These are phyloP conservation scores for Acanthopleura granulata DNA, from an alignment of 2,888 invertebrate species.

Conservation along the genomic window DNA sequence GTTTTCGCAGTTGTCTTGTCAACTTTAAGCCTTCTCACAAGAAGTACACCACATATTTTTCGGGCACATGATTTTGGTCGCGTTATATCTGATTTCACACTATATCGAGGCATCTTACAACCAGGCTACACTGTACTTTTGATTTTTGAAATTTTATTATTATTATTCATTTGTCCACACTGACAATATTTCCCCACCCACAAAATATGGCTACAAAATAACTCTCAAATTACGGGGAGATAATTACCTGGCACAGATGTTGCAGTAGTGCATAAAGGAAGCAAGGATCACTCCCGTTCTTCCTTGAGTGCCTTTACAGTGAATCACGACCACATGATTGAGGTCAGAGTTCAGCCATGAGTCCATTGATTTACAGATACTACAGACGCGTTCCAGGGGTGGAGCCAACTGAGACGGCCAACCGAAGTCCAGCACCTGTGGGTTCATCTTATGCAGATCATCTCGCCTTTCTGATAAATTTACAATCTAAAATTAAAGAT, in stretches of 20 bases:
- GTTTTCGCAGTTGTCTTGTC: too few species aligned
- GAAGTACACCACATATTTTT: too few species aligned
- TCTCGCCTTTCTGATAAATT: slow-evolving; percentile 82
- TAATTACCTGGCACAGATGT: slow-evolving; percentile 81
- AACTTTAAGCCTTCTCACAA: too few species aligned
- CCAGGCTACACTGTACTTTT: too few species aligned
- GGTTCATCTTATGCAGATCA: slow-evolving; percentile 78
- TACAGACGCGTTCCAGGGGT: slow-evolving; percentile 89
- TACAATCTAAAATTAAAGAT: slow-evolving; percentile 79
- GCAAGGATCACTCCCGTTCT: slow-evolving; percentile 89
- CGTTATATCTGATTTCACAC: too few species aligned
- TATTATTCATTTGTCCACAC: too few species aligned
- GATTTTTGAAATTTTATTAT: too few species aligned
- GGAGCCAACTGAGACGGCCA: slow-evolving; percentile 90
- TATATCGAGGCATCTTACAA: too few species aligned
- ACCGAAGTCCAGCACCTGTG: slow-evolving; percentile 79
- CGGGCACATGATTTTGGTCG: too few species aligned
- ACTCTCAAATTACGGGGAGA: too few species aligned
- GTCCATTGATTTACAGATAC: slow-evolving; percentile 93
- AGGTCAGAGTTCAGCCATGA: slow-evolving; percentile 88
- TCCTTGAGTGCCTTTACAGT: slow-evolving; percentile 90
- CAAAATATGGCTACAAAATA: too few species aligned
- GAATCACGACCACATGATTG: slow-evolving; percentile 87
- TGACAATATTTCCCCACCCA: too few species aligned
- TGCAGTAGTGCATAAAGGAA: slow-evolving; percentile 94